Evolutionary conservation across 2,797 vertebrate genomes (phyloP).

Genomic region (Ptychadena robeensis): DNA sequence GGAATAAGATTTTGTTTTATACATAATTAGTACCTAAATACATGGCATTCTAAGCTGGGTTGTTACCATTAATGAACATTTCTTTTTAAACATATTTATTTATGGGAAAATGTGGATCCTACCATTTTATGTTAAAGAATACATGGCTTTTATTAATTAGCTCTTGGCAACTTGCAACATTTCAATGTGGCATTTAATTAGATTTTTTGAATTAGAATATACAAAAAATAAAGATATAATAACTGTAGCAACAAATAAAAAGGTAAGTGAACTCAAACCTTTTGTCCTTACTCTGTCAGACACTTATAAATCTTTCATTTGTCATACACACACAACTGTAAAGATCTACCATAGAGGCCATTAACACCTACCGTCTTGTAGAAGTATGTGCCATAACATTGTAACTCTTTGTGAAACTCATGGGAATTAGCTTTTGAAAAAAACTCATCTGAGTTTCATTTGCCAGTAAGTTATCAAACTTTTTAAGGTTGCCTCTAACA

Average conservation of each 20-base stretch:
- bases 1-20: conserved; percentile 22
- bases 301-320: no score
- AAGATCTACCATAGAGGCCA: no score
- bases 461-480: no score
- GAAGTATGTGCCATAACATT: no score
- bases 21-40: conserved; percentile 33
- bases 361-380: no score
- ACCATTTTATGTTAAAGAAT: neutral
- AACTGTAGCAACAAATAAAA: neutral
- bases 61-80: conserved; percentile 1
- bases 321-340: no score
- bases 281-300: no score
- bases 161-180: neutral
- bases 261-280: neutral
- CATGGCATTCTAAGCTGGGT: neutral
- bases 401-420: no score
- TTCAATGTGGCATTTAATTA: neutral
- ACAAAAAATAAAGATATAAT: neutral
- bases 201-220: neutral
- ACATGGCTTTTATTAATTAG: neutral
- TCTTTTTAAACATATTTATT: neutral
- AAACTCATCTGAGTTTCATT: no score
- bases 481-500: no score
- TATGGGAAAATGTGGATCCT: neutral
- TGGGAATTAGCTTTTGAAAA: no score